These are phyloP conservation scores for Belgica antarctica DNA, from an alignment of 2,888 invertebrate genomes.

Conservation along the genomic window DNA sequence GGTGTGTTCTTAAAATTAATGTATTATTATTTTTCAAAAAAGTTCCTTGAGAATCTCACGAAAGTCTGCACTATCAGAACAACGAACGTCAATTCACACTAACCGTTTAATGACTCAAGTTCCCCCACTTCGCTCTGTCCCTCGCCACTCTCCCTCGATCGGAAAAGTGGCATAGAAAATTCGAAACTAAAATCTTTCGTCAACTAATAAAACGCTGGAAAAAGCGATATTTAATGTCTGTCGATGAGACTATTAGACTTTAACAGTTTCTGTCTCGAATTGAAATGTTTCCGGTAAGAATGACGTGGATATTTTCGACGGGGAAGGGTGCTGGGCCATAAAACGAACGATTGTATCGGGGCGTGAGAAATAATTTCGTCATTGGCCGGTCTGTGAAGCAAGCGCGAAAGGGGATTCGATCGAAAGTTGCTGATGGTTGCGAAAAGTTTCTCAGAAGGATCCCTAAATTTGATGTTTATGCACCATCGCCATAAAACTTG, in stretches of 20 bases:
- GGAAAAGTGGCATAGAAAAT: background rate
- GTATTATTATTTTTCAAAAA: too few relatives aligned
- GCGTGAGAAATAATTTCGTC: background rate
- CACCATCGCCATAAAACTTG: background rate
- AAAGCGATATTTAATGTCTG: background rate
- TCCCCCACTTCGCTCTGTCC: too few relatives aligned
- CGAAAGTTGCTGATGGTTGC: constrained; percentile 3
- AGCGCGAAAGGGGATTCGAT: background rate
- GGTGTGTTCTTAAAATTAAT: too few relatives aligned
- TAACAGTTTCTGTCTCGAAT: background rate
- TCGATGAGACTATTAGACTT: background rate
- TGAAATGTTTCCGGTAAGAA: background rate
- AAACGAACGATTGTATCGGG: background rate
- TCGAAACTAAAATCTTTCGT: background rate
- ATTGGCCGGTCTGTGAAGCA: background rate
- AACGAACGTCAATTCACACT: too few relatives aligned
- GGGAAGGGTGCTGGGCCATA: background rate
- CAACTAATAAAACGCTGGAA: background rate
- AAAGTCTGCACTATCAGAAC: too few relatives aligned
- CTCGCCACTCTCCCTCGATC: too few relatives aligned
- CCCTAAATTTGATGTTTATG: background rate
- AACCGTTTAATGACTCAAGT: background rate
- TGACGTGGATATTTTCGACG: background rate
- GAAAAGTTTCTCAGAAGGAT: background rate
- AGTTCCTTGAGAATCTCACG: too few relatives aligned